Base-by-base conservation (phyloP, 2,888 invertebrate species). In the Petrophora chlorosata region DNA sequence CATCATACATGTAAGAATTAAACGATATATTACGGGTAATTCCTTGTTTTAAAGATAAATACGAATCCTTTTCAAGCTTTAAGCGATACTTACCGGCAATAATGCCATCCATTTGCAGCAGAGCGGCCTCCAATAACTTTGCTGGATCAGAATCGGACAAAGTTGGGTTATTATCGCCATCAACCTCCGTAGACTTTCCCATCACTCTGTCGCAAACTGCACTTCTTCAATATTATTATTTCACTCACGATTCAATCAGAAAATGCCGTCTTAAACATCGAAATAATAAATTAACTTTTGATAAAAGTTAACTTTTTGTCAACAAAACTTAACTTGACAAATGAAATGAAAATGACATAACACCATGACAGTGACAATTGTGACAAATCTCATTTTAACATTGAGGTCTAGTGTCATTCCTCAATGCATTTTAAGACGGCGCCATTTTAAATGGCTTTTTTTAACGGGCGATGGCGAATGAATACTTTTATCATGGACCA, bases 21-120 rank as follows among this genome's bases (percentile, higher is more conserved):
- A 44, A 13, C 12, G 9, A 14, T 42, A 5, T 40, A 36, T 28
- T 36, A 48, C 53, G 26, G 28, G 33, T 28, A 42, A 23, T 26
- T 22, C 32, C 16, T 46, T 17, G 2, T 33, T 19, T 5, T 26
- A 9, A 9, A 23, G 16, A 17, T 28, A 26, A 29, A 44, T 28
- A 19, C 7, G 10, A 12, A 15, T 41, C 3, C n/a, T 5, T 5
- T 15, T 26, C 19, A 9, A 25, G 17, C 13, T 46, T 19, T 23
- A 34, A 29, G 16, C 1, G 5, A 41, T 26, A 63, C 86, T 86
- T 81, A 94, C 95, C 95, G 76, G 95, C 95, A 83, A 96, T 94
- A 70, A 96, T 95, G 42, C 96, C 96, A 84, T 97, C 97, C 95
- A 97, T 96, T 85, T 97, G 96, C 74, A 96, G 92, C 47, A 97